A percentile compares a stretch with the other conserved stretches of the same genome.
Evolutionary conservation across 2,888 invertebrate species (phyloP).

Genomic region (Melangyna quadrimaculata): DNA sequence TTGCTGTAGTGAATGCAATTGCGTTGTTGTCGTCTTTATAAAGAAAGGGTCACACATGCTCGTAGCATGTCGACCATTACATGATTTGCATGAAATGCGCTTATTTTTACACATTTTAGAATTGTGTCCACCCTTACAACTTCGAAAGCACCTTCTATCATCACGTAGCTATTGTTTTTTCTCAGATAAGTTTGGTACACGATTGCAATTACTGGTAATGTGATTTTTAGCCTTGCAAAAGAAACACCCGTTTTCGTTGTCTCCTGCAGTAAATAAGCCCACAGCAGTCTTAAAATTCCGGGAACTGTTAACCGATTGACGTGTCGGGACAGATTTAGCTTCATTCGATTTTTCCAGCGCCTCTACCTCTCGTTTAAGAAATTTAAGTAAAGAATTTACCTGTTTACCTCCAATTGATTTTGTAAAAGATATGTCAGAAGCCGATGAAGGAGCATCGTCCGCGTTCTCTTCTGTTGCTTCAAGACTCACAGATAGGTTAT

Average conservation of each 20-base stretch:
- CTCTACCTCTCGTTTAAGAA: conserved; percentile 30
- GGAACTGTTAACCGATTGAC: background rate
- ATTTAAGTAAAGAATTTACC: conserved; percentile 23
- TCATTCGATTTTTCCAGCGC: conserved; percentile 20
- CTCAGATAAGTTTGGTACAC: background rate
- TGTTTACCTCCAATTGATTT: conserved; percentile 2
- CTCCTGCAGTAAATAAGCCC: background rate
- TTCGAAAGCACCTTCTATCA: background rate
- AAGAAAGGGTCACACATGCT: conserved; percentile 23
- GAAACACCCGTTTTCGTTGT: background rate
- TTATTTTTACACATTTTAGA: background rate
- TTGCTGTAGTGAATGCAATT: no score
- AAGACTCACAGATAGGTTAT: background rate
- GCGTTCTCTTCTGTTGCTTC: background rate
- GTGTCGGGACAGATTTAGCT: background rate
- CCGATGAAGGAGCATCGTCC: background rate
- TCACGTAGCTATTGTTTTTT: conserved; percentile 8
- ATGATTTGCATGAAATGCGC: no score
- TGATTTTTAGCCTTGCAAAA: background rate
- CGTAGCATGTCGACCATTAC: conserved; percentile 11
- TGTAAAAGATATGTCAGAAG: background rate
- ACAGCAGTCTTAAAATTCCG: conserved; percentile 13
- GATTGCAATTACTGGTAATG: background rate
- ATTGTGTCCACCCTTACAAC: background rate
- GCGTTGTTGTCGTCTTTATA: background rate